phyloP scores from a whole-genome alignment of 2,113 vertebrate species.

The Rhabdomys dilectus region DNA sequence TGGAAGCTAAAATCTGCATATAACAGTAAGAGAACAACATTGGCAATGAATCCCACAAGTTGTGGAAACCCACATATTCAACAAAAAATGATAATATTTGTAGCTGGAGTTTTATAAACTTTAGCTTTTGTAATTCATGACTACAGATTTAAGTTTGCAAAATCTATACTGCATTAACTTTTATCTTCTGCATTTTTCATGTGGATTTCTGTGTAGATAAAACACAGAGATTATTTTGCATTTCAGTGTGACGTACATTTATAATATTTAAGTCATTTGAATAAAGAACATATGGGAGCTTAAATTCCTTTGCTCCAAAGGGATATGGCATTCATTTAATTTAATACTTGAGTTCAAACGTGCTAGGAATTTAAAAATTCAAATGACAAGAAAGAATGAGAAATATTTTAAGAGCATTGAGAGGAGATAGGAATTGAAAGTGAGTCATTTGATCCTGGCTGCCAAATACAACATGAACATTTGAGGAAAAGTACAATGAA shows the following conservation, averaged over 20 bases:
- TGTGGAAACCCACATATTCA: background rate
- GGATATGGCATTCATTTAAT: conserved; percentile 69
- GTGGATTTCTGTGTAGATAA: conserved; percentile 64
- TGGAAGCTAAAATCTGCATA: background rate
- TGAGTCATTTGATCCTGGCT: background rate
- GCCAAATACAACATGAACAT: conserved; percentile 23
- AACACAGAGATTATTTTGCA: conserved; percentile 73
- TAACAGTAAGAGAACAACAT: conserved; percentile 59
- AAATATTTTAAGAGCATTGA: conserved; percentile 69
- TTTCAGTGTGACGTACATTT: conserved; percentile 58
- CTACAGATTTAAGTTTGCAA: conserved; percentile 53
- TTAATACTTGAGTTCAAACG: conserved; percentile 79
- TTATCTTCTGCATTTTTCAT: conserved; percentile 77
- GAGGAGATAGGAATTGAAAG: conserved; percentile 53
- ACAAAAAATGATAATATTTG: conserved; percentile 62
- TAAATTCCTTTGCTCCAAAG: conserved; percentile 67
- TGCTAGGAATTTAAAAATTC: conserved; percentile 72
- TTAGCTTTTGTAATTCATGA: conserved; percentile 68
- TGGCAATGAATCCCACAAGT: conserved; percentile 44
- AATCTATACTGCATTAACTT: conserved; percentile 52
- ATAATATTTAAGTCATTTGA: conserved; percentile 69
- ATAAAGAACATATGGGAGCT: conserved; percentile 69
- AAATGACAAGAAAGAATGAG: conserved; percentile 61
- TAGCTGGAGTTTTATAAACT: conserved; percentile 62
- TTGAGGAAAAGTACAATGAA: conserved; percentile 56